Conservation (phyloP, 2,113 vertebrate species). For the Sinocyclocheilus grahami region DNA sequence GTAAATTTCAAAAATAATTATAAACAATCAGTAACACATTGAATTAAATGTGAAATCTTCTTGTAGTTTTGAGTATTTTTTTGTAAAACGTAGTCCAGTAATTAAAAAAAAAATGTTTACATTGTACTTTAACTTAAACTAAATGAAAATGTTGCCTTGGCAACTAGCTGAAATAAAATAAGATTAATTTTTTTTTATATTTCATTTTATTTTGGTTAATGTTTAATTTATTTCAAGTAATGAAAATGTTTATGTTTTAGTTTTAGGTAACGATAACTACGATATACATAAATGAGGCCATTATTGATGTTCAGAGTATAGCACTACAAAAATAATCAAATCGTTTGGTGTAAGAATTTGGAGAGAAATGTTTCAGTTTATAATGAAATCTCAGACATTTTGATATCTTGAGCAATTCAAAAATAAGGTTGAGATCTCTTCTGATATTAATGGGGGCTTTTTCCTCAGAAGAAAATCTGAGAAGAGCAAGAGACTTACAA, state of each 20-base stretch:
- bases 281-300: not conserved
- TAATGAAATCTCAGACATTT: no score
- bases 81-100: no score
- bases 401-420: not conserved
- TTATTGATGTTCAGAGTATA: not conserved
- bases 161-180: not conserved
- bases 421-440: not conserved
- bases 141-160: not conserved
- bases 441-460: not conserved
- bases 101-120: no score
- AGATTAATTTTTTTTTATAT: no score
- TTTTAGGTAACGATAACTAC: not conserved
- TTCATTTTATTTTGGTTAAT: not conserved
- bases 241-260: not conserved
- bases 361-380: not conserved
- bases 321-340: not conserved
- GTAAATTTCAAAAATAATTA: no score
- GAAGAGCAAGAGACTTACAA: not conserved
- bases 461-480: not conserved
- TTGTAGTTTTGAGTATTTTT: no score
- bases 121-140: no score
- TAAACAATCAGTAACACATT: no score
- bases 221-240: not conserved
- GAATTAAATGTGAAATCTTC: no score
- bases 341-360: not conserved